These are phyloP conservation scores for Sinocyclocheilus rhinocerous DNA, from an alignment of 2,113 vertebrate species.

Conservation along the genomic window DNA sequence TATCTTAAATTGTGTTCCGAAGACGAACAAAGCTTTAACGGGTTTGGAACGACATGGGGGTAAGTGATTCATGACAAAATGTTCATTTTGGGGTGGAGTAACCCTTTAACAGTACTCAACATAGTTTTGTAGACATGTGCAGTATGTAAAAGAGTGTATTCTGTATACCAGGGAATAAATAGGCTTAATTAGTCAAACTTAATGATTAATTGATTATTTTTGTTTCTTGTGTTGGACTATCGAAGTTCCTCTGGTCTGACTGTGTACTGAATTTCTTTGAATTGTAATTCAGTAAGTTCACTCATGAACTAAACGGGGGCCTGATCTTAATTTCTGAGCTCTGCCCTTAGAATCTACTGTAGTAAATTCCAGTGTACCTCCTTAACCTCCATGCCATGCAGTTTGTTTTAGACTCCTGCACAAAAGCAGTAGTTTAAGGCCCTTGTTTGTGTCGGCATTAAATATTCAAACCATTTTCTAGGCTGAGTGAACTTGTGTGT, in stretches of 20 bases:
- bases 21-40: no score
- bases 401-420: slow-evolving; percentile 4
- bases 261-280: not conserved
- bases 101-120: not conserved
- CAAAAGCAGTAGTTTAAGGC: slow-evolving; percentile 31
- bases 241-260: not conserved
- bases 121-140: not conserved
- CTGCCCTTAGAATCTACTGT: not conserved
- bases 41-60: no score
- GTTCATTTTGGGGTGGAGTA: no score
- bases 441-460: slow-evolving; percentile 7
- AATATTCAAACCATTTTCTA: slow-evolving; percentile 24
- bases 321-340: slow-evolving; percentile 1
- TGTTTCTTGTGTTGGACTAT: not conserved
- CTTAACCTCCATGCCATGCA: slow-evolving; percentile 30
- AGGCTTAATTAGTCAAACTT: not conserved
- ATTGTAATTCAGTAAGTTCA: not conserved
- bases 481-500: slow-evolving; percentile 2
- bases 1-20: no score
- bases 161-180: not conserved
- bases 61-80: no score
- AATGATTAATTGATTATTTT: not conserved
- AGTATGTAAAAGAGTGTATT: not conserved
- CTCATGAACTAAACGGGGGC: not conserved
- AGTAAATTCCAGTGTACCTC: slow-evolving; percentile 19